These are phyloP conservation scores for Gadus chalcogrammus DNA, from an alignment of 2,113 vertebrate species.

Conservation along the genomic window DNA sequence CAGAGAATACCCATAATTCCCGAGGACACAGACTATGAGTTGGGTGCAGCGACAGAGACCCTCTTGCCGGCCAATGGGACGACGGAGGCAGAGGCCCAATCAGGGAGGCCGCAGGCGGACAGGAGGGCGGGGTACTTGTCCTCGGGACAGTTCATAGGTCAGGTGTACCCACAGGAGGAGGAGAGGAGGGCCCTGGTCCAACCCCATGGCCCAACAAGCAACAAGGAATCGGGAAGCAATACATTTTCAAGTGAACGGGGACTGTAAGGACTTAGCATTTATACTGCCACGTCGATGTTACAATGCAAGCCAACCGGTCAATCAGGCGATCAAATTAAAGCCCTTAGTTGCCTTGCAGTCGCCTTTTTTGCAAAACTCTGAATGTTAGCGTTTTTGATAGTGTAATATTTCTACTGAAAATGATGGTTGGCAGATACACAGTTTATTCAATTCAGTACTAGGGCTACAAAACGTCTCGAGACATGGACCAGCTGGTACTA, in stretches of 20 bases:
- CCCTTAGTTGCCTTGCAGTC: conserved; percentile 66
- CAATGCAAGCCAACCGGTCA: conserved; percentile 37
- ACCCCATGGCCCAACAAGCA: conserved; percentile 55
- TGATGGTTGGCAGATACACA: conserved; percentile 37
- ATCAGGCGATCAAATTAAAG: conserved; percentile 40
- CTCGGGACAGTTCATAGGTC: conserved; percentile 65
- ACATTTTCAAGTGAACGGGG: conserved; percentile 59
- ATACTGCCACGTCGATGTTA: conserved; percentile 39
- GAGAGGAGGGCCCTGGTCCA: conserved; percentile 73
- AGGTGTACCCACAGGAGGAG: conserved; percentile 64
- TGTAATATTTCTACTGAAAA: conserved; percentile 66
- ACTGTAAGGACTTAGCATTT: conserved; percentile 11
- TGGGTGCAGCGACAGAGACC: conserved; percentile 61
- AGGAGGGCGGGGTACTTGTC: conserved; percentile 59
- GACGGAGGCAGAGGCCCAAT: conserved; percentile 52
- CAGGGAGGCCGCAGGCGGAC: conserved; percentile 49
- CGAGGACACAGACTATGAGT: conserved; percentile 86
- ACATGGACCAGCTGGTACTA: no score
- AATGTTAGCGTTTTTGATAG: conserved; percentile 65
- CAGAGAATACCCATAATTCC: conserved; percentile 95
- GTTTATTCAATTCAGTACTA: conserved; percentile 54
- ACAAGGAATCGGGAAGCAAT: conserved; percentile 55
- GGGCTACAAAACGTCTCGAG: conserved; percentile 41
- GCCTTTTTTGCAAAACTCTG: conserved; percentile 49
- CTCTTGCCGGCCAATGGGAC: conserved; percentile 50